Evolutionary conservation across 2,113 vertebrate genomes (phyloP).

Genomic region (Tachycineta bicolor): DNA sequence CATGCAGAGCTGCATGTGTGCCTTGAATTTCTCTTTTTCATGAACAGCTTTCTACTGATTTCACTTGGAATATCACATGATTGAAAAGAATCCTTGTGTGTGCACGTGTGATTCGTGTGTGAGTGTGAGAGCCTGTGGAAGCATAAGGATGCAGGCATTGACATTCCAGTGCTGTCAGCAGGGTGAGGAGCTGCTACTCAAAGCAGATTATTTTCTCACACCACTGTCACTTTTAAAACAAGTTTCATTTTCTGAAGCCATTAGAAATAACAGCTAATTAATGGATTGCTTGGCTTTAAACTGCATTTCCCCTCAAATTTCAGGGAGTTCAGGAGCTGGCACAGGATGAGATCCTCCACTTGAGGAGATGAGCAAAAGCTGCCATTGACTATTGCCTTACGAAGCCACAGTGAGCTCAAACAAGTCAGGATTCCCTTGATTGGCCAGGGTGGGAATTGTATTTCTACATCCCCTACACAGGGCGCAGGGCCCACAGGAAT

Average conservation of each 20-base stretch:
- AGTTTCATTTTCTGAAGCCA: constrained; percentile 44
- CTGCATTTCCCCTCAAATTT: neutral
- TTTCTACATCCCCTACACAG: neutral
- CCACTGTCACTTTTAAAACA: constrained; percentile 48
- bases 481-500: rapidly evolving
- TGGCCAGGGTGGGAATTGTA: neutral
- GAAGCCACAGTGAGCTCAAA: neutral
- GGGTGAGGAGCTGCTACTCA: constrained; percentile 65
- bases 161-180: constrained; percentile 56
- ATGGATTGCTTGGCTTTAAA: constrained; percentile 20
- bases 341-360: neutral
- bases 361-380: neutral
- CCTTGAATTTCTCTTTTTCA: constrained; percentile 1
- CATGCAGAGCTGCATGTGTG: neutral
- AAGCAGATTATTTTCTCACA: constrained; percentile 63
- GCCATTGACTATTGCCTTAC: neutral
- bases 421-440: neutral
- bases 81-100: neutral
- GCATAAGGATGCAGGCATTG: constrained; percentile 60
- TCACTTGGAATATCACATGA: neutral
- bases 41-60: constrained; percentile 38
- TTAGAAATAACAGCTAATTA: constrained; percentile 63
- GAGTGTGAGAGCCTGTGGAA: constrained; percentile 38
- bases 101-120: neutral
- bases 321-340: neutral